A percentile compares a stretch with the other conserved stretches of the same genome.
Conservation (phyloP, 1,140 invertebrate species). For the Lepidotrigona ventralis region DNA sequence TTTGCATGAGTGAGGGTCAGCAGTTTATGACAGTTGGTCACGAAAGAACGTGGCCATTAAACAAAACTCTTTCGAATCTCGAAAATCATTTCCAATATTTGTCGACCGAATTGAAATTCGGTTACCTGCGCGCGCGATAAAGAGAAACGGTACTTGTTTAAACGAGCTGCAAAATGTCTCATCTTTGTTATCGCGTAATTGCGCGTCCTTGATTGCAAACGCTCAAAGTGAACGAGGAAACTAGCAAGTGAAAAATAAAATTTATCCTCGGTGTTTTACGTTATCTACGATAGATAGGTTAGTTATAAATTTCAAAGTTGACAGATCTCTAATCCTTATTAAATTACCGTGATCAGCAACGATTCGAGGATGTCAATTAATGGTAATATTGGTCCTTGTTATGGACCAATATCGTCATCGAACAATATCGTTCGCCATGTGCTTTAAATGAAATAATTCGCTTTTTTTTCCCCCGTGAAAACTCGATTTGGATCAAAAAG, state of each 20-base stretch:
- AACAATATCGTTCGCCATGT: too few species aligned
- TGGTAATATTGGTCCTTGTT: too few species aligned
- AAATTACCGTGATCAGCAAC: too few species aligned
- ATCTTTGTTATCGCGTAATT: too few species aligned
- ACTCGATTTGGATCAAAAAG: too few species aligned
- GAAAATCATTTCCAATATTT: constrained; percentile 44
- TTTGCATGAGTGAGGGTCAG: constrained; percentile 30
- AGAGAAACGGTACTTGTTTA: neutral
- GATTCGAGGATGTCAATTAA: too few species aligned
- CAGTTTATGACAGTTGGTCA: constrained; percentile 38
- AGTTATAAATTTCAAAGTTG: too few species aligned
- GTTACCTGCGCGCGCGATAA: neutral
- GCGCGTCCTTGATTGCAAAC: neutral
- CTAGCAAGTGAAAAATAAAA: neutral
- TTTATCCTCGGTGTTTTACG: neutral
- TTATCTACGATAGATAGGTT: too few species aligned
- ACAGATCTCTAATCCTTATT: too few species aligned
- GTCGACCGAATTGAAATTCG: neutral
- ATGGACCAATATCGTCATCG: too few species aligned
- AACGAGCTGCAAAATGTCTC: neutral
- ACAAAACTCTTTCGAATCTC: constrained; percentile 42
- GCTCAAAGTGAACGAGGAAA: neutral
- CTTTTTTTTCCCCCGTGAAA: too few species aligned
- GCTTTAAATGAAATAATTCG: too few species aligned
- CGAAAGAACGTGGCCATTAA: constrained; percentile 38